These are phyloP conservation scores for Ceyx melanurus DNA, from an alignment of 2,113 vertebrate species.

Conservation along the genomic window DNA sequence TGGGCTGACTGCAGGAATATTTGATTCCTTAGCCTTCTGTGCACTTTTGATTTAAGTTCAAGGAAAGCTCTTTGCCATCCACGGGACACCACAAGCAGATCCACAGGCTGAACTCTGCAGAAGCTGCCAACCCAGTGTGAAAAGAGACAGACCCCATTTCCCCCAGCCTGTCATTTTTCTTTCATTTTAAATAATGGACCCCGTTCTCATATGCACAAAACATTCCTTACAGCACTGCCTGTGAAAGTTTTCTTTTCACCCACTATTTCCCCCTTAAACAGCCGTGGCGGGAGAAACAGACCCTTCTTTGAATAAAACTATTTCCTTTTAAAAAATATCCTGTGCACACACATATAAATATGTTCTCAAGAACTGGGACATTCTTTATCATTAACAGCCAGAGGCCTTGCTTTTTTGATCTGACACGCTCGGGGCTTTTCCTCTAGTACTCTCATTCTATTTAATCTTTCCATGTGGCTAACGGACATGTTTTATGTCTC, in stretches of 20 bases:
- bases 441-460: neutral
- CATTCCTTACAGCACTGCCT: neutral
- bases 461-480: conserved; percentile 47
- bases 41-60: neutral
- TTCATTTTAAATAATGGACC: neutral
- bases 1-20: neutral
- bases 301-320: conserved; percentile 59
- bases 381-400: conserved; percentile 46
- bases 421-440: conserved; percentile 40
- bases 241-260: conserved; percentile 25
- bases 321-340: conserved; percentile 22
- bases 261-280: conserved; percentile 17
- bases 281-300: conserved; percentile 31
- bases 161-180: neutral
- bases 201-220: neutral
- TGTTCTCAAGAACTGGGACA: conserved; percentile 47
- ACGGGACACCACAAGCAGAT: neutral
- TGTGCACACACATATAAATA: neutral
- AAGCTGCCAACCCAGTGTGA: neutral
- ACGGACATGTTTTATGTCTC: neutral
- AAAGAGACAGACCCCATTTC: neutral
- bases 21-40: neutral
- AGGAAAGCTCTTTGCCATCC: neutral
- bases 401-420: conserved; percentile 65
- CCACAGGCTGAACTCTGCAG: neutral